These are phyloP conservation scores for Parotia lawesii DNA, from an alignment of 2,113 vertebrate genomes.

Conservation along the genomic window DNA sequence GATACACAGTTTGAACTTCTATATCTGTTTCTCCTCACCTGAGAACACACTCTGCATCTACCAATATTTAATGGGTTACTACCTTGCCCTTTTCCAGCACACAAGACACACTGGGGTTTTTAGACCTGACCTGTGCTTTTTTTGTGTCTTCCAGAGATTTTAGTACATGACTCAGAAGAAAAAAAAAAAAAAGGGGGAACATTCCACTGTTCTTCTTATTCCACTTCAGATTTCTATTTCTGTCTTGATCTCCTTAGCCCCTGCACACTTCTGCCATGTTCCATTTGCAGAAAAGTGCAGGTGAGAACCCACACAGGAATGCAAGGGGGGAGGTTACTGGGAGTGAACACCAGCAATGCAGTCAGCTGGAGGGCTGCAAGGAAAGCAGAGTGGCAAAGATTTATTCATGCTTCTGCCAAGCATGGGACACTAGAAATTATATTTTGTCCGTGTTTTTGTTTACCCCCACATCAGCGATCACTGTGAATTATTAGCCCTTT, in stretches of 20 bases:
- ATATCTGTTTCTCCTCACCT: background rate
- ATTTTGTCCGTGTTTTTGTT: background rate
- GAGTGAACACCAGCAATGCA: background rate
- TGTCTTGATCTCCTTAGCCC: background rate
- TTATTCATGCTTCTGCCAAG: background rate
- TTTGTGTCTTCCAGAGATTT: background rate
- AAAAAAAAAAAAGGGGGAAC: accelerated
- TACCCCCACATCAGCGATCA: background rate
- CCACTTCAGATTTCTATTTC: background rate
- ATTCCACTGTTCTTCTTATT: background rate
- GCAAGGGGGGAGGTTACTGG: background rate
- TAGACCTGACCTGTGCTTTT: background rate
- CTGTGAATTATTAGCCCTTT: background rate
- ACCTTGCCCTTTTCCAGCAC: background rate
- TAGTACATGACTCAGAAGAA: background rate
- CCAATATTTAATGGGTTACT: background rate
- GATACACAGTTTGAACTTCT: background rate
- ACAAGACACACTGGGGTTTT: background rate
- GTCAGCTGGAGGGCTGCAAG: background rate
- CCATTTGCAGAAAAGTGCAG: background rate
- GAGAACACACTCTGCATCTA: background rate
- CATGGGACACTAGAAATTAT: background rate
- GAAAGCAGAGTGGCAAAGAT: background rate
- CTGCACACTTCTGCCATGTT: background rate
- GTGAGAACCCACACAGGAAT: background rate